These are phyloP conservation scores for Trinorchestia longiramus DNA, from an alignment of 1,140 invertebrate species.

Conservation along the genomic window DNA sequence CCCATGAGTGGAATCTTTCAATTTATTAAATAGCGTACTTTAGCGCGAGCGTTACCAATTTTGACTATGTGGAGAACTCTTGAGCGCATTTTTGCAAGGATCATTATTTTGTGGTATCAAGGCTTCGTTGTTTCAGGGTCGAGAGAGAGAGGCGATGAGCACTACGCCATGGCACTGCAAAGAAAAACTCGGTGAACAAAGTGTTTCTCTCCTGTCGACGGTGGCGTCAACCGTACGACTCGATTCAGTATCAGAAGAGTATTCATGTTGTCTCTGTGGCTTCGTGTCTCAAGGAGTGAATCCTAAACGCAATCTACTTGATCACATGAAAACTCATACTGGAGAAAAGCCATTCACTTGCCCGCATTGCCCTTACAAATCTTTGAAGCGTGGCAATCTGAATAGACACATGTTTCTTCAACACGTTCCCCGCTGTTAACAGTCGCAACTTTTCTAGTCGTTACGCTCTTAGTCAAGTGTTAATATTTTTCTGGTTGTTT, in stretches of 20 bases:
- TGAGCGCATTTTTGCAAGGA: neutral
- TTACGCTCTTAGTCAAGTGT: neutral
- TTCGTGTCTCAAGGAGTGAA: constrained; percentile 62
- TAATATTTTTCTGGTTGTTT: neutral
- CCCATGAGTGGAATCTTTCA: neutral
- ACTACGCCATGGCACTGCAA: constrained; percentile 8
- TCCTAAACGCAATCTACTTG: constrained; percentile 62
- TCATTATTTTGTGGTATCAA: neutral
- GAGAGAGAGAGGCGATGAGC: constrained; percentile 4
- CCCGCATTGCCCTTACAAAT: constrained; percentile 76
- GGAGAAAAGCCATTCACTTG: constrained; percentile 81
- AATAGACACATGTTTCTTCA: constrained; percentile 46
- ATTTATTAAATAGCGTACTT: neutral
- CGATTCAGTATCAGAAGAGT: constrained; percentile 51
- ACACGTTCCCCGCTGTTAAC: neutral
- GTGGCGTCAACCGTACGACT: neutral
- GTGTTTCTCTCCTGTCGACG: neutral
- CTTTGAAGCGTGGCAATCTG: constrained; percentile 40
- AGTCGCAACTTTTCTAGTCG: neutral
- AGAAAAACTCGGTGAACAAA: constrained; percentile 3
- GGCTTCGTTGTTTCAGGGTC: constrained; percentile 20
- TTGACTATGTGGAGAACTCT: neutral
- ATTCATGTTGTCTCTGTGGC: constrained; percentile 62
- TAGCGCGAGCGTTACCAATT: neutral
- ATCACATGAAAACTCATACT: constrained; percentile 73